Evolutionary conservation across 2,113 vertebrate species (phyloP).

Genomic region (Cynoglossus semilaevis): DNA sequence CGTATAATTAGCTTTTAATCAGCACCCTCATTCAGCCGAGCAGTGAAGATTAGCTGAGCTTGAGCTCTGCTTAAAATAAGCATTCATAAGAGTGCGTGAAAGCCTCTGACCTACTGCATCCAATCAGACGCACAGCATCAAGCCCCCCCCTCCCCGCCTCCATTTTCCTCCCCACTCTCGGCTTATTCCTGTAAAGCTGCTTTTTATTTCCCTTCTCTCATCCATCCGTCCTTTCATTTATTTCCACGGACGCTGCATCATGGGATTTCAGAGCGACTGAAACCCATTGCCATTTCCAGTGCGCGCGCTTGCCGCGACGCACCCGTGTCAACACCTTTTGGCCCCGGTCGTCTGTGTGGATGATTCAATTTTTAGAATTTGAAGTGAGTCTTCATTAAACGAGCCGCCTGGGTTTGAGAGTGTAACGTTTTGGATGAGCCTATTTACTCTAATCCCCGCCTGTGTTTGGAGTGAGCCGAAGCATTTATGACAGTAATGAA

Average conservation of each 20-base stretch:
- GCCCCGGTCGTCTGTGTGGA: constrained; percentile 49
- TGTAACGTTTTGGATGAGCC: constrained; percentile 66
- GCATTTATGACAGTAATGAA: constrained; percentile 76
- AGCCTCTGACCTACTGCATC: constrained; percentile 68
- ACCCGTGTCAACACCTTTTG: constrained; percentile 27
- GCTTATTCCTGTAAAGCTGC: constrained; percentile 25
- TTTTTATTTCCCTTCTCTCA: constrained; percentile 14
- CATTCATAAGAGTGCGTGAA: constrained; percentile 68
- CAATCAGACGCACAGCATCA: constrained; percentile 62
- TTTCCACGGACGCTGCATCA: constrained; percentile 5
- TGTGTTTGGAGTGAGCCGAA: constrained; percentile 58
- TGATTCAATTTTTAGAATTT: constrained; percentile 67
- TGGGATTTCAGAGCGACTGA: constrained; percentile 17
- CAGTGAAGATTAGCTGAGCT: constrained; percentile 63
- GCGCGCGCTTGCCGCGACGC: too few relatives aligned
- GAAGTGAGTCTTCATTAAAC: constrained; percentile 55
- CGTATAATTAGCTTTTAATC: constrained; percentile 78
- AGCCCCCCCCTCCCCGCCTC: constrained; percentile 37
- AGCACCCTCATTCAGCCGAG: constrained; percentile 69
- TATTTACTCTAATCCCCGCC: constrained; percentile 62
- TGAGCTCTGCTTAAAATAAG: constrained; percentile 71
- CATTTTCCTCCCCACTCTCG: constrained; percentile 19
- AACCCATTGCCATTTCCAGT: not conserved
- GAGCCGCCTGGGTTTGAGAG: constrained; percentile 58
- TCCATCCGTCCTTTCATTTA: constrained; percentile 14